Conservation (phyloP, 2,888 invertebrate species). For the Ommatoiulus sabulosus region DNA sequence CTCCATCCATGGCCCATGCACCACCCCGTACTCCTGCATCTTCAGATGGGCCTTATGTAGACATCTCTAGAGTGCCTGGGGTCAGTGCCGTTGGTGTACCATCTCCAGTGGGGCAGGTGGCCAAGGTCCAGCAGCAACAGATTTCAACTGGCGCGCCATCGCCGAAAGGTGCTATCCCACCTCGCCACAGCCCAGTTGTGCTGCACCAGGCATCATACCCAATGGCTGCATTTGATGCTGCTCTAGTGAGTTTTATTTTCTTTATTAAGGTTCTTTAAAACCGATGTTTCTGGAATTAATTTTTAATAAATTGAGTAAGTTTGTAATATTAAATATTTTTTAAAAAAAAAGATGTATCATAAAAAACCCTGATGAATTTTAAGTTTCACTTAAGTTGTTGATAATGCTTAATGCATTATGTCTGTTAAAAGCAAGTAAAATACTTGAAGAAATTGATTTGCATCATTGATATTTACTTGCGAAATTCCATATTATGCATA, state of each 20-base stretch:
- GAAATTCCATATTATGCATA: too few relatives aligned
- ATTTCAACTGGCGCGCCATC: constrained; percentile 39
- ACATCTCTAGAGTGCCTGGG: constrained; percentile 2
- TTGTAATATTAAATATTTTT: too few relatives aligned
- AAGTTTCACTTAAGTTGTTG: too few relatives aligned
- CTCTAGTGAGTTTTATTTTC: constrained; percentile 46
- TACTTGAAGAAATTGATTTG: too few relatives aligned
- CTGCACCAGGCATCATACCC: constrained; percentile 59
- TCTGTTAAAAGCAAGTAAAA: too few relatives aligned
- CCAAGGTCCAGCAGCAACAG: constrained; percentile 57
- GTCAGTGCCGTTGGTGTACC: constrained; percentile 16
- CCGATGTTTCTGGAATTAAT: background rate
- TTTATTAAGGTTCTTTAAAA: background rate
- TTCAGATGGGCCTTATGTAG: background rate
- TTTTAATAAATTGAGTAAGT: too few relatives aligned
- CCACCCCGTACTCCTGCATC: background rate
- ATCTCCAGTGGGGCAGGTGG: constrained; percentile 47
- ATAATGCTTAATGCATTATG: too few relatives aligned
- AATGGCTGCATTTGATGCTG: constrained; percentile 59
- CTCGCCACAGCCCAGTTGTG: constrained; percentile 59
- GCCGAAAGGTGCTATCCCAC: constrained; percentile 40
- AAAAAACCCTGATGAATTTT: too few relatives aligned
- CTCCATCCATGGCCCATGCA: constrained; percentile 1
- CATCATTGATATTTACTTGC: too few relatives aligned
- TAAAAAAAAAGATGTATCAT: too few relatives aligned